Base-by-base conservation (phyloP, 1,140 invertebrate genomes). In the Chelonus insularis region DNA sequence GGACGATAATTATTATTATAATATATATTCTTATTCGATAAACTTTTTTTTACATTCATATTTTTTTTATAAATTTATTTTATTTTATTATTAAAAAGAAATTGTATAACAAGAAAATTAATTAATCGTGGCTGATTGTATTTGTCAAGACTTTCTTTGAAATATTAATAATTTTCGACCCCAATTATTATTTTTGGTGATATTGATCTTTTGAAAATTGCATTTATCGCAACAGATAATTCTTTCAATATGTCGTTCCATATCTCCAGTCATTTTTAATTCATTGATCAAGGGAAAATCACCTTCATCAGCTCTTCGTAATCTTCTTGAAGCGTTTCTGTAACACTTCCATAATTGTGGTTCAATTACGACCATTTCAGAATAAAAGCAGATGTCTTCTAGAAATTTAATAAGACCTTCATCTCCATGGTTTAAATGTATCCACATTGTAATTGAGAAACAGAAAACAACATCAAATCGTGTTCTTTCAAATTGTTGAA, bases 381-480 rank as follows among this genome's bases (percentile, higher is more conserved):
- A 74, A 7, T 84, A 60, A 14, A 72, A 59, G 47, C 84, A 84
- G 2, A 90, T 74, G 14, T 81, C 81, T 11, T 77, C 62, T 7
- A 92, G 74, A 76, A 90, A 89, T 4, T 74, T 56, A 50, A 79
- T 69, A 11, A 93, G 72, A 1, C 89, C 90, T 3, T 78, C 72
- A 82, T 94, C 92, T 9, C 91, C 90, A 77, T 89, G 79, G 74
- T 93, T 93, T 20, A 94, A 70, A 76, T 94, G 92, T 65, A 94
- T 91, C 92, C 92, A 94, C 91, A 94, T 92, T 11, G 91, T 91
- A 9, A 92, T 85, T 12, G 91, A 92, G 76, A 93, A 92, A 72
- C 89, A 91, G 73, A 91, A 92, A 21, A 85, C 81, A 11, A 87
- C 82, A 77, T 91, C 86, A 78, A 93, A 94, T 61, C 78, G 79